Percentiles rank a stretch among this genome's conserved stretches.
phyloP scores from a whole-genome alignment of 2,888 invertebrate genomes.

The Muschampia plurimacula region DNA sequence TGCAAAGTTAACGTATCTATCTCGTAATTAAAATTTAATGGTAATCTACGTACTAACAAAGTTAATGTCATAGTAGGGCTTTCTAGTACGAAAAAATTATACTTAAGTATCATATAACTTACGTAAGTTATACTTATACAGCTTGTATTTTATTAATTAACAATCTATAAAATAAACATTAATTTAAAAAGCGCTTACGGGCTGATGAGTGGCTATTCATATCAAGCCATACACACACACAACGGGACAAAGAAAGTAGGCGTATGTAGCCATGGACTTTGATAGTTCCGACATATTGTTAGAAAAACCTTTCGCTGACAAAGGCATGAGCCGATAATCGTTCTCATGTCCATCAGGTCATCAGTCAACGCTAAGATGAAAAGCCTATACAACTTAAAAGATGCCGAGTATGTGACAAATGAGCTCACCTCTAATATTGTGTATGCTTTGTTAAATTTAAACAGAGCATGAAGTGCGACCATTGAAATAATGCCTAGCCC shows the following conservation, averaged over 20 bases:
- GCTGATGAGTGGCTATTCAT: constrained; percentile 4
- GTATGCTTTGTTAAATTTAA: constrained; percentile 65
- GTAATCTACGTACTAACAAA: too few relatives aligned
- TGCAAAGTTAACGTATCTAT: too few relatives aligned
- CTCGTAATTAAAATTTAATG: too few relatives aligned
- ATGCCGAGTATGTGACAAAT: constrained; percentile 45
- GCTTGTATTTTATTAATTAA: neutral
- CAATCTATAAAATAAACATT: neutral
- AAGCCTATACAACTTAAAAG: constrained; percentile 55
- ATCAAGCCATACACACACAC: neutral
- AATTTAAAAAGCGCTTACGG: neutral
- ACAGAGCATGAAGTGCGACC: constrained; percentile 57
- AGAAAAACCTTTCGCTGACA: constrained; percentile 69
- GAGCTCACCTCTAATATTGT: constrained; percentile 58
- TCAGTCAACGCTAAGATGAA: constrained; percentile 78
- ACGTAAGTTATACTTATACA: too few relatives aligned
- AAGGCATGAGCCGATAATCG: constrained; percentile 74
- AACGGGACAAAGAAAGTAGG: neutral
- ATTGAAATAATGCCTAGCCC: neutral
- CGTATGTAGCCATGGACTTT: constrained; percentile 54
- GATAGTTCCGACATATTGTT: constrained; percentile 72
- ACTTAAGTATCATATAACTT: too few relatives aligned
- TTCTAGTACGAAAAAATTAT: too few relatives aligned
- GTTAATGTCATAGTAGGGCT: too few relatives aligned
- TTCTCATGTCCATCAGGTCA: constrained; percentile 76